Conservation (phyloP, 2,888 invertebrate genomes). For the Zhuqinia jingwanae region DNA sequence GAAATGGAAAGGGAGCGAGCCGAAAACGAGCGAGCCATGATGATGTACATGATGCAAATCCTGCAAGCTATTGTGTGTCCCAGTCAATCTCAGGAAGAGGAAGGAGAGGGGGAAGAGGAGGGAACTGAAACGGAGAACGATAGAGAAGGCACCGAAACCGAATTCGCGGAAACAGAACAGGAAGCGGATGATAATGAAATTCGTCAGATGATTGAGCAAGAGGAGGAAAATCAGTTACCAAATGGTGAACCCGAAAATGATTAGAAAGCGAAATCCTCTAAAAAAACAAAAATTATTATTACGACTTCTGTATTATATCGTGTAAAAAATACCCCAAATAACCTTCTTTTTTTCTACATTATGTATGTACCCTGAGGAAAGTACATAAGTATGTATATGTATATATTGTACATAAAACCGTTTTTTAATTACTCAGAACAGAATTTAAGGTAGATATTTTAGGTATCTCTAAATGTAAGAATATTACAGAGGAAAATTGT, state of each 20-base stretch:
- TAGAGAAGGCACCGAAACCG: constrained; percentile 59
- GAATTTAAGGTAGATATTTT: too few species aligned
- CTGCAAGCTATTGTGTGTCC: constrained; percentile 79
- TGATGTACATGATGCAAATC: constrained; percentile 79
- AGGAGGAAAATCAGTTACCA: constrained; percentile 65
- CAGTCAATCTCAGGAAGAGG: constrained; percentile 68
- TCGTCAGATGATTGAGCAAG: constrained; percentile 75
- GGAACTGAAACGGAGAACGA: constrained; percentile 70
- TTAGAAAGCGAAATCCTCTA: constrained; percentile 36
- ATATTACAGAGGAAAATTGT: too few species aligned
- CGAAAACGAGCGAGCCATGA: constrained; percentile 79
- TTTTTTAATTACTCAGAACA: too few species aligned
- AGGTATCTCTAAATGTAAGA: too few species aligned
- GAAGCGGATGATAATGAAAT: constrained; percentile 73
- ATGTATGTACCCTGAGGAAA: too few species aligned
- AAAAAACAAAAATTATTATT: background rate
- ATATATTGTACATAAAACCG: too few species aligned
- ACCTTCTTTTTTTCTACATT: background rate
- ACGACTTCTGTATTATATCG: background rate
- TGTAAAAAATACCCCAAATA: constrained; percentile 3
- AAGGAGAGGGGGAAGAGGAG: constrained; percentile 76
- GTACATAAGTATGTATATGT: too few species aligned
- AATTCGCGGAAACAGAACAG: constrained; percentile 68
- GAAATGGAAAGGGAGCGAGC: constrained; percentile 79
- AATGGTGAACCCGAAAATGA: constrained; percentile 68